Evolutionary conservation across 2,888 invertebrate genomes (phyloP).

Genomic region (Carcina quercana): DNA sequence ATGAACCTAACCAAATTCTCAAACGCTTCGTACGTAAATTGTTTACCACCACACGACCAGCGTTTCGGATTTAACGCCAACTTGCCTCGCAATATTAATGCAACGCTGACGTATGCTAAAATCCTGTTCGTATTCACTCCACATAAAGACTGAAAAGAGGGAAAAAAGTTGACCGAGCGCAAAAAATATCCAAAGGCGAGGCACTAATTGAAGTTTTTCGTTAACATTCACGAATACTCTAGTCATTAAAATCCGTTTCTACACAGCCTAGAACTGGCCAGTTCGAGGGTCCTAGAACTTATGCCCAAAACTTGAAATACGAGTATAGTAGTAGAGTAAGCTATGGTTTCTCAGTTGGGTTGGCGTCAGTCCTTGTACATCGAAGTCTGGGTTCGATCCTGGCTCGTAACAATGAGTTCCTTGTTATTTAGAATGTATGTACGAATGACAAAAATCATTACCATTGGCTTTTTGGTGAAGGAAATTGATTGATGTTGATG

Average conservation of each 20-base stretch:
- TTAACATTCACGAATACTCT: constrained; percentile 14
- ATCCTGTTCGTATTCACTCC: constrained; percentile 10
- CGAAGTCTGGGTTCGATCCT: neutral
- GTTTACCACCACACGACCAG: too few species aligned
- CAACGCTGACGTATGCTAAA: too few species aligned
- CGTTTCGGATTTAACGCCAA: too few species aligned
- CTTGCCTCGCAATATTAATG: too few species aligned
- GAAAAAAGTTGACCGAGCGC: constrained; percentile 2
- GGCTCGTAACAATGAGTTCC: neutral
- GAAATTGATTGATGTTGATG: neutral
- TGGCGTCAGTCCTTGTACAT: neutral
- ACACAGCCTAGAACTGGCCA: constrained; percentile 6
- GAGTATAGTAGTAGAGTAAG: neutral
- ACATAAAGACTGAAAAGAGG: constrained; percentile 8
- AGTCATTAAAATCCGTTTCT: constrained; percentile 7
- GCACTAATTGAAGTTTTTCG: constrained; percentile 31
- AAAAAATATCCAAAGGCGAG: constrained; percentile 11
- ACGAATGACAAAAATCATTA: neutral
- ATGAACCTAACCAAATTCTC: too few species aligned
- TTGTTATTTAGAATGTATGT: neutral
- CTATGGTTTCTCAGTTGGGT: neutral
- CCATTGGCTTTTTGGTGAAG: neutral
- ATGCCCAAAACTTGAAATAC: neutral
- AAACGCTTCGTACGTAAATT: too few species aligned
- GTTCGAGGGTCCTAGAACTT: constrained; percentile 2